Base-by-base conservation (phyloP, 2,113 vertebrate species). In the Sinosuthora webbiana region DNA sequence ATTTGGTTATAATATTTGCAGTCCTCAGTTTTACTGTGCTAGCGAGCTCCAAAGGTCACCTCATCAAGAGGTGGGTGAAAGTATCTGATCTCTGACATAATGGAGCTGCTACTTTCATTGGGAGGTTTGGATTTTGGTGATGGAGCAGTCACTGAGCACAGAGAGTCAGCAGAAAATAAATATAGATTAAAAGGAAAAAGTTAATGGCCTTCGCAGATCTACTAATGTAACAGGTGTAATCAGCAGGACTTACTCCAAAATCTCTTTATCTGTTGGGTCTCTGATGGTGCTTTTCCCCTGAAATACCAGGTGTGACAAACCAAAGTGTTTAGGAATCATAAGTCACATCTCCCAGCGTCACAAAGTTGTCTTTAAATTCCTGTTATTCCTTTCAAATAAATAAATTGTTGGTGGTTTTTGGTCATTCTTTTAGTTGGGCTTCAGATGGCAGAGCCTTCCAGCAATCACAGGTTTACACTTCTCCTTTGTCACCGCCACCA, bases 1-100 rank as follows among this genome's bases (percentile, higher is more conserved):
- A 53, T 86, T 96, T 87, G 53, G 56, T 75, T 69, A 60, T 56
- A 79, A 69, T 82, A 84, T 69, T 82, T 93, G 42, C 70, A 89
- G 64, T 71, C 76, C 62, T 44, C 39, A 15, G 10, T 76, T 89
- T 69, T 15, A 78, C 76, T 31, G 42, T 21, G 37, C n/a, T 47
- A 68, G n/a, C n/a, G 27, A 44, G 49, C 57, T 88, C 84, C 67
- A 55, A 45, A 91, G 84, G 60, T 53, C 93, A 88, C 25, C 68
- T 81, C 14, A 65, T 57, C 70, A 91, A 49, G 81, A 41, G 37
- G 35, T 5, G 53, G 53, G 53, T 49, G 45, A 31, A 75, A 79
- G 31, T 6, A 31, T 31, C 47, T 77, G 49, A 39, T n/a, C 56
- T 59, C 80, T 39, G 89, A 37, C 63, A 53, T 13, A 53, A 49